Conservation (phyloP, 2,888 invertebrate species). For the Spatulosminthurus flaviceps region DNA sequence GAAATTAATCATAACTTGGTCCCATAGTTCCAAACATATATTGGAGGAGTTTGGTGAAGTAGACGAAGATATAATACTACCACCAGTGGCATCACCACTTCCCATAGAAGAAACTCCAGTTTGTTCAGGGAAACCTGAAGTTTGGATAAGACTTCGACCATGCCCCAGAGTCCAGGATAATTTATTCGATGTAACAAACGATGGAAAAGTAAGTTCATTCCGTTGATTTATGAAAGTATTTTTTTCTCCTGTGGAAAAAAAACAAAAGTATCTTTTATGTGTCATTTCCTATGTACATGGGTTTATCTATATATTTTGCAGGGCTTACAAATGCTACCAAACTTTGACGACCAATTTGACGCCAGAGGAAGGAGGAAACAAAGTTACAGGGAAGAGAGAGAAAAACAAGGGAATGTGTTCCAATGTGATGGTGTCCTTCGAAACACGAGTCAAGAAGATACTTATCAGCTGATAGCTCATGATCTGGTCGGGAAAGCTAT, state of each 20-base stretch:
- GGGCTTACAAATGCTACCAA: neutral
- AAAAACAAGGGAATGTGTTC: slow-evolving; percentile 43
- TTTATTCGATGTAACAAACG: slow-evolving; percentile 50
- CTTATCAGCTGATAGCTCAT: slow-evolving; percentile 45
- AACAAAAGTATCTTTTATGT: slow-evolving; percentile 12
- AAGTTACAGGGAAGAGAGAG: slow-evolving; percentile 40
- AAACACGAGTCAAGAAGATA: slow-evolving; percentile 56
- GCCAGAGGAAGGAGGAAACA: neutral
- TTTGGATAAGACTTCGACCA: slow-evolving; percentile 58
- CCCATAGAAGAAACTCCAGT: neutral
- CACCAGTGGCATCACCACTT: neutral
- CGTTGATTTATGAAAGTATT: neutral
- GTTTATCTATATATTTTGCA: too few species aligned
- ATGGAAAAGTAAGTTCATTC: slow-evolving; percentile 48
- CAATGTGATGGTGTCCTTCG: slow-evolving; percentile 53
- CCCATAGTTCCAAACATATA: neutral
- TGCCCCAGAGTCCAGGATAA: slow-evolving; percentile 47
- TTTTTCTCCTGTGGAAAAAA: neutral
- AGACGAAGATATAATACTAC: slow-evolving; percentile 5
- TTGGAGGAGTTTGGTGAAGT: slow-evolving; percentile 22
- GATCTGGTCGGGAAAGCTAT: slow-evolving; percentile 59
- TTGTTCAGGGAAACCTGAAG: slow-evolving; percentile 52
- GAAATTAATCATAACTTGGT: too few species aligned
- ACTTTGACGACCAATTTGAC: slow-evolving; percentile 6
- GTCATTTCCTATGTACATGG: too few species aligned